Conservation (phyloP, 2,113 vertebrate species). For the Zingel zingel region DNA sequence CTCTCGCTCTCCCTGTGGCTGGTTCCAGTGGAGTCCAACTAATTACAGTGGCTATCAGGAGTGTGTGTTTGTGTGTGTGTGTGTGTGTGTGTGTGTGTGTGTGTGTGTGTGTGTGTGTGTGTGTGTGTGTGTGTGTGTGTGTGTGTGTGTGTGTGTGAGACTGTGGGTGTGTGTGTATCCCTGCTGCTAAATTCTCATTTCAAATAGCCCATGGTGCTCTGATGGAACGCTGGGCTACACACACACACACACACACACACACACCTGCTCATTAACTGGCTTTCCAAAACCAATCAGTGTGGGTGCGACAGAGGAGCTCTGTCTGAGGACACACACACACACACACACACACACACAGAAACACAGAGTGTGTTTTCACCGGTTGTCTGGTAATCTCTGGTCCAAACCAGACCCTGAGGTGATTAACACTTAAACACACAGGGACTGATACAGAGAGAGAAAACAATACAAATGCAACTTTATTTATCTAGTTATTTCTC, state of each 20-base stretch:
- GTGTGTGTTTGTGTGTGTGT: too few relatives aligned
- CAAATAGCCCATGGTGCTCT: slow-evolving; percentile 81
- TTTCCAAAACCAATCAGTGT: slow-evolving; percentile 73
- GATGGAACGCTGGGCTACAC: slow-evolving; percentile 52
- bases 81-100: too few relatives aligned
- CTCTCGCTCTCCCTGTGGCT: slow-evolving; percentile 64
- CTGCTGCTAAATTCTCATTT: slow-evolving; percentile 81
- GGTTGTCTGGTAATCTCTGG: slow-evolving; percentile 33
- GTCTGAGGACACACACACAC: slow-evolving; percentile 47
- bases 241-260: slow-evolving; percentile 65
- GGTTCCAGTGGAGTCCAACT: slow-evolving; percentile 80
- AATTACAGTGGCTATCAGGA: slow-evolving; percentile 70
- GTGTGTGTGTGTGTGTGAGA: slow-evolving; percentile 28
- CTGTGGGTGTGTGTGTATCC: slow-evolving; percentile 51
- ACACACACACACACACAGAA: slow-evolving; percentile 10
- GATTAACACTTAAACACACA: slow-evolving; percentile 26
- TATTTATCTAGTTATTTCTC: neutral
- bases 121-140: slow-evolving; percentile 32
- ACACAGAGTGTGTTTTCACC: slow-evolving; percentile 32
- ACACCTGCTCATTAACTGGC: slow-evolving; percentile 75
- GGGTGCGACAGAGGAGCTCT: slow-evolving; percentile 64
- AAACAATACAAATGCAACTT: slow-evolving; percentile 5
- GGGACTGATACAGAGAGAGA: neutral
- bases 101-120: slow-evolving; percentile 12
- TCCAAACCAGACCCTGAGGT: slow-evolving; percentile 41